Conservation (phyloP, 2,113 vertebrate genomes). For the Trematomus loennbergii region DNA sequence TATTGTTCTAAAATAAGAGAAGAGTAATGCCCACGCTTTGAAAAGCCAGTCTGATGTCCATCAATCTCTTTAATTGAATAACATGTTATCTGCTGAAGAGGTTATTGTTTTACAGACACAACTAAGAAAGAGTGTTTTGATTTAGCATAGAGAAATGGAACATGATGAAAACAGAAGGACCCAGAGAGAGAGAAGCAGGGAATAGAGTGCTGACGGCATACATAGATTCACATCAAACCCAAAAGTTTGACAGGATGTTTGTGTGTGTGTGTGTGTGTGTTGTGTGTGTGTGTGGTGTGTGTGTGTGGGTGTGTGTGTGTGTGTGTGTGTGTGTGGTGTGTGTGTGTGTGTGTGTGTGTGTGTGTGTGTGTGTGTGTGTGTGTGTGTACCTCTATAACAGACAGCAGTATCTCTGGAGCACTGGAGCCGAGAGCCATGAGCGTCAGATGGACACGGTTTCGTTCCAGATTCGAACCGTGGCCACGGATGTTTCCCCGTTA, state of each 20-base stretch:
- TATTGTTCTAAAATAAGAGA: background rate
- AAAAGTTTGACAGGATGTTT: background rate
- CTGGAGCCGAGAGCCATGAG: slow-evolving; percentile 96
- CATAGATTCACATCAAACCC: background rate
- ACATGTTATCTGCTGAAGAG: background rate
- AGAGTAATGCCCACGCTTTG: background rate
- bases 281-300: background rate
- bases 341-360: no score
- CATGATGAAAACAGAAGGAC: background rate
- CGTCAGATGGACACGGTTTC: slow-evolving; percentile 95
- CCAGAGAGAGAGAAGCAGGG: background rate
- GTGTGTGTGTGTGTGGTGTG: background rate
- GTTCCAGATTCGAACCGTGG: slow-evolving; percentile 97
- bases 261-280: slow-evolving; percentile 2
- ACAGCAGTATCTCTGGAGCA: slow-evolving; percentile 94
- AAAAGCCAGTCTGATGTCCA: background rate
- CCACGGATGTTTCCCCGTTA: slow-evolving; percentile 94
- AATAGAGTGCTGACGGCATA: background rate
- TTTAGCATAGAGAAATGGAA: background rate
- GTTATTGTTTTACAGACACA: background rate
- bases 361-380: background rate
- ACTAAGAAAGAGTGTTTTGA: background rate
- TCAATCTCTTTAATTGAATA: background rate
- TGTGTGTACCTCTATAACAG: slow-evolving; percentile 88
- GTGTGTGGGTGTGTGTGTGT: background rate